These are phyloP conservation scores for Sebastes goodei DNA, from an alignment of 2,797 vertebrate genomes.

Conservation along the genomic window DNA sequence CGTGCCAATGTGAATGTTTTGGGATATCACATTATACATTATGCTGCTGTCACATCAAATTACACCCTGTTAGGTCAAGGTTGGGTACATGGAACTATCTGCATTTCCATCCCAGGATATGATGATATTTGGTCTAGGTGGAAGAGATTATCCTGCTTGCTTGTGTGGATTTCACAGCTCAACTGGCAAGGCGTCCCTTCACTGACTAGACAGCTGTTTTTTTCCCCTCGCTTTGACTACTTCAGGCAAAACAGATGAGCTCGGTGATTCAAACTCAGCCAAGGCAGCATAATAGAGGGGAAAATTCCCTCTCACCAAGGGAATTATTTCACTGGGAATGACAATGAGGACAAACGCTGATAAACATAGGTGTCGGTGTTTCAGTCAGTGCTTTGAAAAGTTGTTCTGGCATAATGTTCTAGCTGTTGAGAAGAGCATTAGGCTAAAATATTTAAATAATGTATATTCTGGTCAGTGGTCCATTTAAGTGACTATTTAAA, in stretches of 20 bases:
- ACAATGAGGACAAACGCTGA: conserved; percentile 35
- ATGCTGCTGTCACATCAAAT: conserved; percentile 44
- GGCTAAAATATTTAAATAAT: not conserved
- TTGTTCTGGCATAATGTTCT: not conserved
- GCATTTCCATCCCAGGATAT: conserved; percentile 51
- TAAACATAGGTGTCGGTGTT: conserved; percentile 32
- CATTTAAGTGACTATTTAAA: not conserved
- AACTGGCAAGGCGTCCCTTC: conserved; percentile 62
- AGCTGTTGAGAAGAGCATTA: not conserved
- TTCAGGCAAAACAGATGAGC: conserved; percentile 66
- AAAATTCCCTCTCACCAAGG: conserved; percentile 51
- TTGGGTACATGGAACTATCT: conserved; percentile 32
- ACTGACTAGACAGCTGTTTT: conserved; percentile 70
- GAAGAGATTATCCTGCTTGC: conserved; percentile 69
- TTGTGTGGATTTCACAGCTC: conserved; percentile 76
- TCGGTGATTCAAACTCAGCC: conserved; percentile 61
- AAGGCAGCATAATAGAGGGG: conserved; percentile 55
- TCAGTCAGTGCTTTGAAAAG: conserved; percentile 31
- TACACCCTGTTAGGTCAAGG: conserved; percentile 34
- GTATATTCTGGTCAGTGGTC: not conserved
- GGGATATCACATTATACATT: conserved; percentile 14
- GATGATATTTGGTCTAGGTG: conserved; percentile 61
- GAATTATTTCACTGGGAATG: conserved; percentile 55
- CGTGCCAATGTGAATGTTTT: conserved; percentile 13
- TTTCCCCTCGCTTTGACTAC: conserved; percentile 54